These are phyloP conservation scores for Drosophila dives DNA, from an alignment of 2,888 invertebrate genomes.

Conservation along the genomic window DNA sequence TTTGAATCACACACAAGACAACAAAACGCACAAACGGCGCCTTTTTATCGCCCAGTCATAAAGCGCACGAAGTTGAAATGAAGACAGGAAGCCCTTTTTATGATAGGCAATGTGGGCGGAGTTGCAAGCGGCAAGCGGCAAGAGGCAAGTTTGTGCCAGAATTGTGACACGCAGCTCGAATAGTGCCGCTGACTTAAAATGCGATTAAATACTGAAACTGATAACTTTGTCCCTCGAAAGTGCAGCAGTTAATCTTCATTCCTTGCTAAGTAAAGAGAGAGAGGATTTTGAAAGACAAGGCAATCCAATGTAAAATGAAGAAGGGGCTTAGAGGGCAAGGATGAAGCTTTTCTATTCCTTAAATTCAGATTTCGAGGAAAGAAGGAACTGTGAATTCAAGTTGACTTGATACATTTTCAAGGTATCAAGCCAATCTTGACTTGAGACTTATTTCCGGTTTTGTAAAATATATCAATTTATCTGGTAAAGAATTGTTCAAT, in stretches of 20 bases:
- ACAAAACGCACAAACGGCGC: slow-evolving; percentile 25
- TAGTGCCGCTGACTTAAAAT: slow-evolving; percentile 61
- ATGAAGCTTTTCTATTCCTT: not conserved
- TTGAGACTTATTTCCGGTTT: not conserved
- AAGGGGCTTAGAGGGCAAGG: not conserved
- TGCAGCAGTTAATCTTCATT: not conserved
- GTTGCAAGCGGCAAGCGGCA: not conserved
- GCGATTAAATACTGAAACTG: slow-evolving; percentile 43
- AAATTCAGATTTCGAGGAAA: not conserved
- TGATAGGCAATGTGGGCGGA: slow-evolving; percentile 12
- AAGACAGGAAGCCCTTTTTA: slow-evolving; percentile 56
- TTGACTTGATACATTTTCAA: not conserved
- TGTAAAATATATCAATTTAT: not conserved
- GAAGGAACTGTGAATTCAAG: not conserved
- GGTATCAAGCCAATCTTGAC: no score
- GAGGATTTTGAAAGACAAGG: not conserved
- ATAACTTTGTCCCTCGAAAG: slow-evolving; percentile 58
- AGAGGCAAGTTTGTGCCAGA: slow-evolving; percentile 26
- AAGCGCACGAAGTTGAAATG: slow-evolving; percentile 54
- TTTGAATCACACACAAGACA: slow-evolving; percentile 32
- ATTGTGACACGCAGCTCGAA: slow-evolving; percentile 60
- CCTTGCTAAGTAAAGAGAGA: not conserved
- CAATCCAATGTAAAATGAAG: no score
- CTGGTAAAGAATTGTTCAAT: not conserved
- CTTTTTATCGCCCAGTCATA: slow-evolving; percentile 53